Evolutionary conservation across 2,888 invertebrate genomes (phyloP), one percentile per base, ranked within the genome.

Genomic region (Dolomedes plantarius): DNA sequence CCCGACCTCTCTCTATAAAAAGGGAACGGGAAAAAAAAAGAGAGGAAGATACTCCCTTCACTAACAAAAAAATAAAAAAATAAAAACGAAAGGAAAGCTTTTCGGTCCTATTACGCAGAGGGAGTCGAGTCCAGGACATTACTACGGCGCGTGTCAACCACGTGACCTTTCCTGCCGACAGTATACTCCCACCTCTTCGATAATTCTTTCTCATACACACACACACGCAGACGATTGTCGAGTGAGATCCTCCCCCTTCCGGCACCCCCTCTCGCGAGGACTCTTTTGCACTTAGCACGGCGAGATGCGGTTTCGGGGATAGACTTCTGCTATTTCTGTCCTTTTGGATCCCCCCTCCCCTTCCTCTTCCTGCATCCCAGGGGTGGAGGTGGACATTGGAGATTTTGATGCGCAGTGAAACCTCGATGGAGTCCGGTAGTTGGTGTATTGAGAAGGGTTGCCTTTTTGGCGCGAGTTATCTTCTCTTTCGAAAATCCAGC

Each of bases 221-320:
- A 9, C 31, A 67, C 29, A 27, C 5, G 13, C 32, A 29, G n/a
- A 32, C 27, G 23, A 36, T 31, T 69, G 31, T 39, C 36, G 23
- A n/a, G 19, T 23, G 19, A 5, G 7, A 46, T 19, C 46, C 41
- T 56, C 16, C 28, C 29, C 28, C 62, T 29, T 19, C 29, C 41
- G 29, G 23, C 28, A n/a, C 68, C 56, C 50, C n/a, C 71, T 69
- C 72, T 23, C 23, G 23, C 1, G 36, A 7, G 23, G 76, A 76
- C 64, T 76, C 71, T 83, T 23, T 76, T 83, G 83, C 83, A 75
- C 82, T 82, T 82, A 82, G 75, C 64, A 64, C 50, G 31, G 46
- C 7, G 72, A 76, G 83, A 83, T 83, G 83, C 32, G 76, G 83
- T 83, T 83, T 64, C 72, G 50, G 80, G 36, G 50, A 81, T 62